These are phyloP conservation scores for Odontothrips loti DNA, from an alignment of 2,888 invertebrate genomes.

Conservation along the genomic window DNA sequence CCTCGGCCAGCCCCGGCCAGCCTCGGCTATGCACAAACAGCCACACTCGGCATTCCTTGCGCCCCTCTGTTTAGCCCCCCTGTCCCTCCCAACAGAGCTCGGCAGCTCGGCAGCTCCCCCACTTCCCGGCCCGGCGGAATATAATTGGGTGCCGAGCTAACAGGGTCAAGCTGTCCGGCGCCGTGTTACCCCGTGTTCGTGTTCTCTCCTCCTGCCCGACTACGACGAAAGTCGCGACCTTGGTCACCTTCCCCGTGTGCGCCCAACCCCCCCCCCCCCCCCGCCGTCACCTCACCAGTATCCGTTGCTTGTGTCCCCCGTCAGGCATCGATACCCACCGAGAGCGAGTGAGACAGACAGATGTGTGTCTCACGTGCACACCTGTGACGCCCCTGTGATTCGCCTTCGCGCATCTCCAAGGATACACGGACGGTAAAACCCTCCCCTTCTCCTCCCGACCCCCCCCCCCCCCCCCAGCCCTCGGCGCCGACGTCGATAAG, in stretches of 20 bases:
- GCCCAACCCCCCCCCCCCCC: neutral
- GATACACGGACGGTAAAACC: too few relatives aligned
- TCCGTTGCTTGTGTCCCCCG: too few relatives aligned
- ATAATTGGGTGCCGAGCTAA: conserved; percentile 19
- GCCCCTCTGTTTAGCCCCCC: neutral
- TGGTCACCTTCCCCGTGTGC: neutral
- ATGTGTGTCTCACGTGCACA: too few relatives aligned
- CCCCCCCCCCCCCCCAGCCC: neutral
- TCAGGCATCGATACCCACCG: neutral
- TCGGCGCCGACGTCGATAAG: neutral
- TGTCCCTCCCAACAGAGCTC: too few relatives aligned
- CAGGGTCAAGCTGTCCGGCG: conserved; percentile 4
- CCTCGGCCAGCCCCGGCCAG: too few relatives aligned
- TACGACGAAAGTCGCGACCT: neutral
- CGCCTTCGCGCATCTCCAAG: neutral
- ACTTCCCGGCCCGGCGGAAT: neutral
- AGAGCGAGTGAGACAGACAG: too few relatives aligned
- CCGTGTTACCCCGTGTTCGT: neutral
- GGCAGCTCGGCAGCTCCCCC: neutral
- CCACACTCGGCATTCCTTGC: too few relatives aligned
- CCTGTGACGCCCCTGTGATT: neutral
- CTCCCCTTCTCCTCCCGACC: too few relatives aligned
- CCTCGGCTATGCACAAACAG: neutral
- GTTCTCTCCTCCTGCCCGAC: neutral
- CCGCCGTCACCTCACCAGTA: neutral